Evolutionary conservation across 2,888 invertebrate species (phyloP), one percentile per base, ranked within the genome.

Genomic region (Amphimallon solstitiale): DNA sequence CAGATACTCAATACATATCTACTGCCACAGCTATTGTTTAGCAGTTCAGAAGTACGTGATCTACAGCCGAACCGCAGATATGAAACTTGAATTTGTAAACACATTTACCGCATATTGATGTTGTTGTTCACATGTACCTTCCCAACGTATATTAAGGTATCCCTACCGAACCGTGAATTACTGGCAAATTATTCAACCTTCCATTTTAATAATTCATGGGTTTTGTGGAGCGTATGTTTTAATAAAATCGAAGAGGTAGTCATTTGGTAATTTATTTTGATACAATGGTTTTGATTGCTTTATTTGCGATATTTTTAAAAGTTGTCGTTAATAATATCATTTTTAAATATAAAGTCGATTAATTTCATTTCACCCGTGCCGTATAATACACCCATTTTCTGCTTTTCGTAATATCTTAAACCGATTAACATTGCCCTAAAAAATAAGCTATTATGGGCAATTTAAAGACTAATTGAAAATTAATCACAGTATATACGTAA

Each of bases 391-490:
- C 7, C 29, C 2, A 29, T 23, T 43, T 23, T 10, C 9, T 43
- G 29, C 43, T 43, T 23, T 43, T 14, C 29, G 2, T 10, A 23
- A 12, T 23, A 23, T 1, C 10, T 49, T n/a, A 21, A 56, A 37
- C 12, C 56, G n/a, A 43, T 14, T 15, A 12, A 5, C 21, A 10
- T 43, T 23, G 1, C 43, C 43, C 43, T 21, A 14, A 21, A 23
- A 43, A 43, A 15, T 23, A 14, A 19, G 38, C 29, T 15, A 49
- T 56, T 56, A 56, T 29, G 21, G 23, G 15, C 15, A 56, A 56
- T 56, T 56, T 56, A 29, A 23, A 56, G 43, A 56, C 43, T 40
- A 56, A 56, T 56, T 56, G 43, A 29, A 29, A 29, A 29, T 29
- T 29, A n/a, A n/a, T n/a, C n/a, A n/a, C n/a, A n/a, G n/a, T n/a